Conservation (phyloP, 2,113 vertebrate species). For the Carassius gibelio region DNA sequence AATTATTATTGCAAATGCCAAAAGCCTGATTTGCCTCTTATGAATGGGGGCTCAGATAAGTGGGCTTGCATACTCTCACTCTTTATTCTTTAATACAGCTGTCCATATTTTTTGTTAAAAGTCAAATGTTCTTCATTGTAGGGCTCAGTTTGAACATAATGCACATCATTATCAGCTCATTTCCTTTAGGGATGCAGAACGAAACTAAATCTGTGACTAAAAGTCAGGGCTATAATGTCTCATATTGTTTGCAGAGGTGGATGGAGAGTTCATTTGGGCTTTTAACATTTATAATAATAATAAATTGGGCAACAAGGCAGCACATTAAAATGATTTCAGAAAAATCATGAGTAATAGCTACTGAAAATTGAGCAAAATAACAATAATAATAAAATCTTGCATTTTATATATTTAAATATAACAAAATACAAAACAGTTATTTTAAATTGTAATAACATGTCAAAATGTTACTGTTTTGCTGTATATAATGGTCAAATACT, state of each 20-base stretch:
- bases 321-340: background rate
- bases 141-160: background rate
- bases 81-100: background rate
- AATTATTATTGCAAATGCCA: conserved; percentile 63
- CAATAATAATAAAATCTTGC: too few relatives aligned
- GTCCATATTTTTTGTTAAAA: conserved; percentile 27
- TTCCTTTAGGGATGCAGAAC: background rate
- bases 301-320: background rate
- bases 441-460: too few relatives aligned
- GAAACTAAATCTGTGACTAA: background rate
- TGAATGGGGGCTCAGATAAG: conserved; percentile 60
- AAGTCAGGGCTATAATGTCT: background rate
- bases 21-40: conserved; percentile 63
- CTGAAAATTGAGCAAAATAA: background rate
- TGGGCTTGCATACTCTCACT: background rate
- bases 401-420: too few relatives aligned
- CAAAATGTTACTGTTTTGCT: too few relatives aligned
- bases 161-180: background rate
- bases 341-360: background rate
- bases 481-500: too few relatives aligned
- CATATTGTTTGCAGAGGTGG: background rate
- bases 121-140: background rate
- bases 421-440: too few relatives aligned
- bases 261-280: background rate
- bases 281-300: background rate